Base-by-base conservation (phyloP, 2,113 vertebrate species). In the Aviceda subcristata region DNA sequence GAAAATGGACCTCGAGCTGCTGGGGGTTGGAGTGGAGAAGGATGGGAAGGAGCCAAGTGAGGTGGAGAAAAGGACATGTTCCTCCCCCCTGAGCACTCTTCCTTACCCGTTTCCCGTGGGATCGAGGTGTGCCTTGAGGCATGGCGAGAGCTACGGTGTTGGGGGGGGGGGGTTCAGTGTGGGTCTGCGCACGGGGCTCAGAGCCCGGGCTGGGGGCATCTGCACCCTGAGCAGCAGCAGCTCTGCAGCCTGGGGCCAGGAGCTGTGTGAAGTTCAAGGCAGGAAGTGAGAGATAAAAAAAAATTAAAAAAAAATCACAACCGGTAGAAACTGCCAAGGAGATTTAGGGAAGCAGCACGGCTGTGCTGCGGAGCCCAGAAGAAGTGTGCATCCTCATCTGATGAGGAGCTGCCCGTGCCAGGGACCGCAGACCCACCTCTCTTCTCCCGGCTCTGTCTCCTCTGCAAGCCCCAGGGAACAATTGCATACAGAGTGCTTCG, bases 381-480 rank as follows among this genome's bases (percentile, higher is more conserved):
- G 81, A 45, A 76, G 87, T 6, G 10, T 19, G 74, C 38, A 27
- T 94, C 93, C 83, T 84, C 4, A 0, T 73, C 63, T 91, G 84
- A 46, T 13, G 88, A 85, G 74, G 82, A 94, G 84, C 86, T 77
- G 83, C 88, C 60, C 5, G 18, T 95, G 97, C 90, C 11, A 43
- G 92, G 94, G 84, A 94, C 91, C 48, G 55, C 88, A 93, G 92
- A 95, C 71, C 95, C 91, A 92, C 86, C 81, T 95, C 86, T 95
- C 76, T 57, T 86, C 88, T 93, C 79, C 82, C 12, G 12, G 92
- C 91, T 91, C 91, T 90, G 94, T 95, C 94, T 96, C 91, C 69
- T 64, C 92, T 93, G 94, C 92, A 95, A 96, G 96, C 96, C 96
- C 96, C 96, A 97, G 96, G 96, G 96, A 97, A 85, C 93, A 95